These are phyloP conservation scores for Drosophila watanabei DNA, from an alignment of 1,140 invertebrate species.

Conservation along the genomic window DNA sequence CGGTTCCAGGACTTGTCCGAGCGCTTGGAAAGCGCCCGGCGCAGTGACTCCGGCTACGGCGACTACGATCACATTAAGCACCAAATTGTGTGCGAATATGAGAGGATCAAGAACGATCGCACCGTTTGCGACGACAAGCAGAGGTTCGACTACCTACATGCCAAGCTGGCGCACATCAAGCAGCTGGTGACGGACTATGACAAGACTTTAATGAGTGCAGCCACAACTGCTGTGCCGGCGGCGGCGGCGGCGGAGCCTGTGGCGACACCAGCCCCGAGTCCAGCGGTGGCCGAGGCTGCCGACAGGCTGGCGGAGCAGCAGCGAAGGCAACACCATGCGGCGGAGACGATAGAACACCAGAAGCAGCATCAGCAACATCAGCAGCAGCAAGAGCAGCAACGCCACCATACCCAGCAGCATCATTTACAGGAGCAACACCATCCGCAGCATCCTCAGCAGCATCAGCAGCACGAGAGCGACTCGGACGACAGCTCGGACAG, in stretches of 20 bases:
- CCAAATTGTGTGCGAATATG: constrained; percentile 93
- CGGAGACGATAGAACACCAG: constrained; percentile 65
- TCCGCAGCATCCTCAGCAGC: constrained; percentile 24
- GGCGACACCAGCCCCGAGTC: constrained; percentile 15
- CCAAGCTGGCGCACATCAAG: constrained; percentile 96
- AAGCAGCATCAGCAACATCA: neutral
- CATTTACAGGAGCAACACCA: constrained; percentile 22
- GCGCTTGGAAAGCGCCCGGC: constrained; percentile 63
- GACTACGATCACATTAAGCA: constrained; percentile 87
- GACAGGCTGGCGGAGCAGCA: constrained; percentile 36
- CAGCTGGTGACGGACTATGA: constrained; percentile 94
- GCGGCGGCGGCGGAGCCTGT: constrained; percentile 3
- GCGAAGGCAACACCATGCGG: constrained; percentile 60
- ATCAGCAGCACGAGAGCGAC: constrained; percentile 59
- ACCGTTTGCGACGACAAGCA: constrained; percentile 90
- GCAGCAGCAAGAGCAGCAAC: constrained; percentile 24
- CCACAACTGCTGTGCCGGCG: neutral
- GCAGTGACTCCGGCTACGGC: constrained; percentile 56
- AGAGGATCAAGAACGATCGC: constrained; percentile 90
- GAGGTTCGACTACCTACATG: constrained; percentile 94
- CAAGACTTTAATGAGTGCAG: constrained; percentile 79
- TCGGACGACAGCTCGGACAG: constrained; percentile 77
- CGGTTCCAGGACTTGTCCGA: constrained; percentile 90
- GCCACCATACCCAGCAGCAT: constrained; percentile 40
- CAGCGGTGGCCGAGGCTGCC: constrained; percentile 26